A percentile compares a stretch with the other conserved stretches of the same genome.
phyloP scores from a whole-genome alignment of 2,888 invertebrate species.

The Ectemnius lituratus region DNA sequence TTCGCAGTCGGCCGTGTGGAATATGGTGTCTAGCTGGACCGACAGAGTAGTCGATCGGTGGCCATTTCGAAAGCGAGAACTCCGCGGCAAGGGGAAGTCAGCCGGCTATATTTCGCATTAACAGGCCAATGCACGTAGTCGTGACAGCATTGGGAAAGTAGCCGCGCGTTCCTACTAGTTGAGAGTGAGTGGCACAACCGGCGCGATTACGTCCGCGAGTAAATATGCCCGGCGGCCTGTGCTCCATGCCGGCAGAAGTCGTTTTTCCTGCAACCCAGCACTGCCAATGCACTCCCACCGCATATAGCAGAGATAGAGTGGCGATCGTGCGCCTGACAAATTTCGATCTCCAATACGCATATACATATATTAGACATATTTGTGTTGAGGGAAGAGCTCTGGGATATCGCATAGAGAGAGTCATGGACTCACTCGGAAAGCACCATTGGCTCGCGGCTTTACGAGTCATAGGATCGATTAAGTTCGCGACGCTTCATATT shows the following conservation, averaged over 20 bases:
- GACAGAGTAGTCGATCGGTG: no score
- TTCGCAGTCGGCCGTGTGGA: no score
- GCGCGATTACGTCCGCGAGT: slow-evolving; percentile 45
- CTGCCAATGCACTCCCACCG: slow-evolving; percentile 33
- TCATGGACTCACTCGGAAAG: not conserved
- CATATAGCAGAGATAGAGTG: no score
- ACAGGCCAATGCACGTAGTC: slow-evolving; percentile 43
- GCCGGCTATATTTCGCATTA: slow-evolving; percentile 42
- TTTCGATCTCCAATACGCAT: slow-evolving; percentile 8
- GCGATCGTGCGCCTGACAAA: slow-evolving; percentile 19
- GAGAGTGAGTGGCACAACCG: slow-evolving; percentile 37
- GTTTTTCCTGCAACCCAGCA: slow-evolving; percentile 29
- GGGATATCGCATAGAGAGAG: not conserved
- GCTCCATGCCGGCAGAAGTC: slow-evolving; percentile 33
- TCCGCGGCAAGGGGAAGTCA: slow-evolving; percentile 15
- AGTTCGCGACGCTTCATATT: slow-evolving; percentile 7
- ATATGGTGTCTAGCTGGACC: no score
- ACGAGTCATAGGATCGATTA: not conserved
- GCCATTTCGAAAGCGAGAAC: slow-evolving; percentile 46
- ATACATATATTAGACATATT: slow-evolving; percentile 3
- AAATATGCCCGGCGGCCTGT: slow-evolving; percentile 45
- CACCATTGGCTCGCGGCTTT: not conserved
- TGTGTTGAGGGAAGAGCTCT: not conserved
- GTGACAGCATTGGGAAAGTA: slow-evolving; percentile 61
- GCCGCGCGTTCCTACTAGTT: slow-evolving; percentile 31